Evolutionary conservation across 2,888 invertebrate species (phyloP).

Genomic region (Tiphia femorata): DNA sequence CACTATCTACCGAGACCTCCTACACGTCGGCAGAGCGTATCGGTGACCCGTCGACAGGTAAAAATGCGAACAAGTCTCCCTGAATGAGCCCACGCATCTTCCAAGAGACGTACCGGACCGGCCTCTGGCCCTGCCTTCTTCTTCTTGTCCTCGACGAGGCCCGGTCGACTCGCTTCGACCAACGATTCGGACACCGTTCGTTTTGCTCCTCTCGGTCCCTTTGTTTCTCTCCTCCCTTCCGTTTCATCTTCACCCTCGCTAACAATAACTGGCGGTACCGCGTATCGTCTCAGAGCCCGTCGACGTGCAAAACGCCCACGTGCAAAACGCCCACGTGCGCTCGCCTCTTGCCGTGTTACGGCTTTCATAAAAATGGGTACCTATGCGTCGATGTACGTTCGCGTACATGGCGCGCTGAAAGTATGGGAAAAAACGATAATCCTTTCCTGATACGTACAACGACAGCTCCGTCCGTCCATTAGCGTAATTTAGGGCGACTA

Average conservation of each 20-base stretch:
- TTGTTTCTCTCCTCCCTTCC: conserved; percentile 3
- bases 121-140: conserved; percentile 29
- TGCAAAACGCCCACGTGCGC: conserved; percentile 32
- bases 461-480: too few relatives aligned
- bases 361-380: neutral
- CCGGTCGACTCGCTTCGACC: too few relatives aligned
- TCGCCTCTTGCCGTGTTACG: conserved; percentile 9
- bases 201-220: conserved; percentile 3
- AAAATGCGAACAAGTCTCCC: conserved; percentile 35
- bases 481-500: too few relatives aligned
- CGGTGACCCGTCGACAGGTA: conserved; percentile 22
- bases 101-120: conserved; percentile 27
- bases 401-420: too few relatives aligned
- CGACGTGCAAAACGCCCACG: conserved; percentile 22
- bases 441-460: too few relatives aligned
- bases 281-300: conserved; percentile 15
- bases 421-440: too few relatives aligned
- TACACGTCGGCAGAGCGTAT: conserved; percentile 20
- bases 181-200: neutral
- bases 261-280: conserved; percentile 25
- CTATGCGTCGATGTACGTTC: too few relatives aligned
- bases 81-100: conserved; percentile 56
- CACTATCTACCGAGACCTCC: too few relatives aligned
- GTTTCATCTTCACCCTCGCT: conserved; percentile 22
- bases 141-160: too few relatives aligned